Conservation (phyloP, 64 coral and sea anemone species). For the Cladopsammia gracilis region DNA sequence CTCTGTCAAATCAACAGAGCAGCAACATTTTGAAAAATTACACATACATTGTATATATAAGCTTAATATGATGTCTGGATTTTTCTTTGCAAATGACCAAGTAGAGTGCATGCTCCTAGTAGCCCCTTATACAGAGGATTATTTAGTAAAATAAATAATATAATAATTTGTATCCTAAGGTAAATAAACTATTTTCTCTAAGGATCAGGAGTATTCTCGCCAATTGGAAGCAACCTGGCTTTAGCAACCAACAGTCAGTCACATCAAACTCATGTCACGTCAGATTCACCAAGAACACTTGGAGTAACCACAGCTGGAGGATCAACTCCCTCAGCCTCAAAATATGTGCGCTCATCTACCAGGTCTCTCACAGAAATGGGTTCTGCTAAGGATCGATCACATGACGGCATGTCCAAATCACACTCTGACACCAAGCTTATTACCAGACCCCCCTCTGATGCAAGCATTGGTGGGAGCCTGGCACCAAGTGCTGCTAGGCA, state of each 20-base stretch:
- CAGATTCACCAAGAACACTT: constrained; percentile 5
- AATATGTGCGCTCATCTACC: not conserved
- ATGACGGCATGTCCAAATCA: not conserved
- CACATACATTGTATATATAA: no score
- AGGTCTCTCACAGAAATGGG: not conserved
- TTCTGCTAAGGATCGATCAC: not conserved
- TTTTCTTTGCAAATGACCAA: no score
- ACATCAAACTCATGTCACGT: not conserved
- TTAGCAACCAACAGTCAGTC: not conserved
- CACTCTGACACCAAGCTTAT: constrained; percentile 7
- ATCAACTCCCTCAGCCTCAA: not conserved
- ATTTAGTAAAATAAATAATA: no score
- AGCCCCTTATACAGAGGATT: no score
- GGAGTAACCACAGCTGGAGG: not conserved
- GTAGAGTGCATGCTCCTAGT: no score
- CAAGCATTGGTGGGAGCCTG: not conserved
- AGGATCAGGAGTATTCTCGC: constrained; percentile 36
- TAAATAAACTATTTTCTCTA: not conserved
- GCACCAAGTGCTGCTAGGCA: not conserved
- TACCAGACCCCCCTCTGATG: not conserved
- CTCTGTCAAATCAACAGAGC: no score
- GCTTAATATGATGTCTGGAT: no score
- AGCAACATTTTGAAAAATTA: no score
- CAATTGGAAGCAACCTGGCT: constrained; percentile 23
- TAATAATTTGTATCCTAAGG: no score